Evolutionary conservation across 2,797 vertebrate species (phyloP), one percentile per base, ranked within the genome.

Genomic region (Apogon hyalosoma): DNA sequence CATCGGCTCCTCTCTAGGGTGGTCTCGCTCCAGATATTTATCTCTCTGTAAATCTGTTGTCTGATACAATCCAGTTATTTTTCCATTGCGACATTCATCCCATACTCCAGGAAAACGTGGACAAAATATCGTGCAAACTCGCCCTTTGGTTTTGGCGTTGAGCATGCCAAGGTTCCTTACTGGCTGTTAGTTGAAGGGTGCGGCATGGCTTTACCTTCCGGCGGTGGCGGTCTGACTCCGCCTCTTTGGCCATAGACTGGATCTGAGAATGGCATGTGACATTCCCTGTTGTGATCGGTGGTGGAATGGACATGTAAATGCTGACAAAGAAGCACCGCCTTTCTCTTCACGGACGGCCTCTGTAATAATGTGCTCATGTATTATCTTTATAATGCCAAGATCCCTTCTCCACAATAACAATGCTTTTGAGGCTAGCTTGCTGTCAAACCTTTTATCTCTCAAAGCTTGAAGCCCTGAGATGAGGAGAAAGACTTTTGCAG

Each of bases 381-480:
- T 88, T 87, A 85, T 87, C 82, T 88, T 79, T 87, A 80, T 85
- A 77, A 89, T 73, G 77, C 82, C 88, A 85, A 87, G 83, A 83
- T 77, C 87, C 84, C 77, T 73, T 77, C 83, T 77, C 65, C 73
- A 84, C 79, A 90, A 54, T 69, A 77, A 78, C 65, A 67, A 7
- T 57, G 77, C 65, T 88, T 77, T 73, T 58, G 79, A 82, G 77
- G 75, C 86, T 76, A 52, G 78, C 79, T 83, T 63, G 76, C 79
- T 77, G 80, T 77, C 68, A 80, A 82, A 85, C 82, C 57, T 82
- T 74, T 64, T 69, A 60, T 80, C 55, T 73, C 67, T 57, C 55
- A 64, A 64, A 87, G 80, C 82, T 71, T 68, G 61, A 80, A 73
- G 60, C 58, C 69, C 62, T 49, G 45, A 85, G 63, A 45, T 56